phyloP scores from a whole-genome alignment of 2,113 vertebrate genomes.

The Cryptotis parvus region DNA sequence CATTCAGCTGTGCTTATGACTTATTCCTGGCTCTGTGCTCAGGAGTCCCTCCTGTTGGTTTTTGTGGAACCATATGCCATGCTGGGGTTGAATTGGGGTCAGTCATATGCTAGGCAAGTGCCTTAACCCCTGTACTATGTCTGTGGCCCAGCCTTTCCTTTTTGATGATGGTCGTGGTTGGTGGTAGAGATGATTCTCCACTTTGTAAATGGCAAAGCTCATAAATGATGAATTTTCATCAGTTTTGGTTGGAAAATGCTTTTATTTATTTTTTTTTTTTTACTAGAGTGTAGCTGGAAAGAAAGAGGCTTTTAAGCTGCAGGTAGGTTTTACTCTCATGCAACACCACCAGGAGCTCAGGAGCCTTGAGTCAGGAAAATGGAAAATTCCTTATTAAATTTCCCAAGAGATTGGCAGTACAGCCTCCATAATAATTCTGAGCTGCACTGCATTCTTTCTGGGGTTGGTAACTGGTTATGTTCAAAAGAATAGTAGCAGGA shows the following conservation, averaged over 20 bases:
- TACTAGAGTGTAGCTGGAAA: neutral
- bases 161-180: neutral
- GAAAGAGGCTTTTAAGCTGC: neutral
- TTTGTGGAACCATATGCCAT: no score
- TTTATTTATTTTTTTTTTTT: constrained; percentile 25
- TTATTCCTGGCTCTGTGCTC: no score
- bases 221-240: neutral
- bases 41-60: neutral
- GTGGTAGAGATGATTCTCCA: neutral
- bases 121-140: no score
- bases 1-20: no score
- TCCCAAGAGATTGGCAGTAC: neutral
- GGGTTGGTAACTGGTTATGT: neutral
- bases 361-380: neutral
- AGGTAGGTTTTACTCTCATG: neutral
- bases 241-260: neutral
- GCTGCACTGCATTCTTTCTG: neutral
- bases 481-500: constrained; percentile 8
- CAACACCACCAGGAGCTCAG: neutral
- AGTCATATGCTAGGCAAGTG: no score
- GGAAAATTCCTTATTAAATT: neutral
- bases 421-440: neutral
- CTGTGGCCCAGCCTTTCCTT: neutral
- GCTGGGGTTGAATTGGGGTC: no score
- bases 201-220: constrained; percentile 4